Base-by-base conservation (phyloP, 2,113 vertebrate species). In the Symphodus melops region DNA sequence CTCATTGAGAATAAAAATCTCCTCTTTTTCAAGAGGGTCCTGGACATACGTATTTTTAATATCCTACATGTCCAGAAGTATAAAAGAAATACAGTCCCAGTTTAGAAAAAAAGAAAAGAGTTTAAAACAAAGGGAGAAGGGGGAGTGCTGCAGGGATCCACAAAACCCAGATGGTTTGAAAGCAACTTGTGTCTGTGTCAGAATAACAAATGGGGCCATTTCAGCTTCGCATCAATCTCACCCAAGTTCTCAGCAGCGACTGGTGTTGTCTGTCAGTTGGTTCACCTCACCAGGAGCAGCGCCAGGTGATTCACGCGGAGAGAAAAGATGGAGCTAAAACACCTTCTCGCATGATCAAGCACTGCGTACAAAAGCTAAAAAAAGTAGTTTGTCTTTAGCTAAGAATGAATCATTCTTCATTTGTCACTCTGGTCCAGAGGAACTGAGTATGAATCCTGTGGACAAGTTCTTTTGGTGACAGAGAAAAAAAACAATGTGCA, bases 191-290 rank as follows among this genome's bases (percentile, higher is more conserved):
- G 49, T 33, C 28, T 13, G 63, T 82, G 84, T 91, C 79, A 86
- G 39, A 70, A 83, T 89, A 84, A 88, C 81, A 82, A 72, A 88
- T 88, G 77, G 69, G 0, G 1, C 69, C 28, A 51, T 81, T 59
- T 59, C 41, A 64, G 66, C 46, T 59, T 16, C 36, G 67, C 77
- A 85, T 83, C 88, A 73, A 68, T 81, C 75, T 84, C 67, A 81
- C 70, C 70, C 68, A 79, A 74, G 64, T 59, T 70, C 54, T 65
- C 51, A 74, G 72, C 73, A 54, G 66, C 4, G 7, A 73, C 53
- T 60, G 72, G 53, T 58, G 58, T 75, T 68, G 51, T 59, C 54
- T 76, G 77, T 64, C 76, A 72, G 57, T 46, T 53, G 54, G n/a
- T 46, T 53, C 54, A 44, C 58, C 68, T 67, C 75, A 57, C 46